Percentiles rank a stretch among this genome's conserved stretches.
Conservation (phyloP, 2,888 invertebrate species). For the Anticlea derivata region DNA sequence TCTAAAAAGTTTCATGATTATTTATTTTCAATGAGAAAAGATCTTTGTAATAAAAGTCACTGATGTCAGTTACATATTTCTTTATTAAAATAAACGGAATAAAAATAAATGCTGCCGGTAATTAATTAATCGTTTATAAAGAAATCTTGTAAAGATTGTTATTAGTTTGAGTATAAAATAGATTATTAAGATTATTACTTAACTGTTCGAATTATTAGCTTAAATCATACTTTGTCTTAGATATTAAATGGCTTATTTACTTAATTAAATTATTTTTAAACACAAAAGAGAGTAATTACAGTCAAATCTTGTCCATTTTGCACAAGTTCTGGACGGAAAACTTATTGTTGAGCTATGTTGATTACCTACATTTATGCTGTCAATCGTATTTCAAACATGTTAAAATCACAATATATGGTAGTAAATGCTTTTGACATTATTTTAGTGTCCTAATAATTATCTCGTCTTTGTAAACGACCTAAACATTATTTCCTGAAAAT, state of each 20-base stretch:
- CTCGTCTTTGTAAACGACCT: neutral
- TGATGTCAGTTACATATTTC: conserved; percentile 11
- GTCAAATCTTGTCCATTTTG: conserved; percentile 6
- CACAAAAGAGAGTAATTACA: conserved; percentile 6
- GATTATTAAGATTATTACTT: conserved; percentile 9
- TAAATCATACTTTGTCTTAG: conserved; percentile 9
- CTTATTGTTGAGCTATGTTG: conserved; percentile 10
- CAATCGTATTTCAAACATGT: neutral
- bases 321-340: conserved; percentile 14
- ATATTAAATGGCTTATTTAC: conserved; percentile 14
- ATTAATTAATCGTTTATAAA: neutral
- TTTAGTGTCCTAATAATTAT: neutral
- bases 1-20: too few species aligned
- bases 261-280: neutral
- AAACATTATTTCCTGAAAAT: neutral
- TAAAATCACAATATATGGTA: conserved; percentile 6
- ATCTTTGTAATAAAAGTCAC: neutral
- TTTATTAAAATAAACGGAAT: conserved; percentile 26
- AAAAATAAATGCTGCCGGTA: conserved; percentile 31
- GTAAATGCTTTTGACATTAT: conserved; percentile 4
- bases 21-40: too few species aligned
- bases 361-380: conserved; percentile 10
- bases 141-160: too few species aligned
- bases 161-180: too few species aligned
- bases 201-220: neutral